A percentile compares a stretch with the other conserved stretches of the same genome.
These are phyloP conservation scores for Brachionus asplanchnoidis DNA, from an alignment of 1,140 invertebrate species.

Conservation along the genomic window DNA sequence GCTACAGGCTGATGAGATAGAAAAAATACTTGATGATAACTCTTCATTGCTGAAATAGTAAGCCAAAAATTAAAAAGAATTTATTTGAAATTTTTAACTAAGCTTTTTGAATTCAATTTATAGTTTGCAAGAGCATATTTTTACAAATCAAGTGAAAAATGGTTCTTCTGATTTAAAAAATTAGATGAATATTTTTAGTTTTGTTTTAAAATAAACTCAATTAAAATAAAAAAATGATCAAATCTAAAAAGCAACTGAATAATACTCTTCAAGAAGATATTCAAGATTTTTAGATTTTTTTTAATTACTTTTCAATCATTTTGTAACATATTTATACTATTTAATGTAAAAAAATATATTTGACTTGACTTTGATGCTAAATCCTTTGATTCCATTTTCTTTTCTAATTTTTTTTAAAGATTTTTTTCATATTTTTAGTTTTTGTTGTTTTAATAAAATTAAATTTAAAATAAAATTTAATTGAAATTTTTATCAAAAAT, in stretches of 20 bases:
- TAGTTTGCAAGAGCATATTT: not conserved
- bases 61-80: not conserved
- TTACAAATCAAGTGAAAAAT: not conserved
- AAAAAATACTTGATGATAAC: slow-evolving; percentile 7
- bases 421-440: not conserved
- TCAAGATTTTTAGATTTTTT: not conserved
- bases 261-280: not conserved
- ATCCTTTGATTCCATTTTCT: not conserved
- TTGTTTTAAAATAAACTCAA: not conserved
- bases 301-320: not conserved
- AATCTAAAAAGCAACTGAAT: not conserved
- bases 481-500: not conserved
- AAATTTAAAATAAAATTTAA: not conserved
- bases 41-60: slow-evolving; percentile 25
- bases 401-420: not conserved
- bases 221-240: not conserved
- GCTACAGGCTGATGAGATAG: not conserved
- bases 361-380: not conserved
- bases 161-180: not conserved
- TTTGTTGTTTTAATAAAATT: not conserved
- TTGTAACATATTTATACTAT: not conserved
- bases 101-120: not conserved
- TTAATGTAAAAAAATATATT: not conserved
- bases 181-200: not conserved
- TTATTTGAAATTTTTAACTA: not conserved